A percentile compares a stretch with the other conserved stretches of the same genome.
phyloP scores from a whole-genome alignment of 1,140 invertebrate genomes.

The Drosophila mayri region DNA sequence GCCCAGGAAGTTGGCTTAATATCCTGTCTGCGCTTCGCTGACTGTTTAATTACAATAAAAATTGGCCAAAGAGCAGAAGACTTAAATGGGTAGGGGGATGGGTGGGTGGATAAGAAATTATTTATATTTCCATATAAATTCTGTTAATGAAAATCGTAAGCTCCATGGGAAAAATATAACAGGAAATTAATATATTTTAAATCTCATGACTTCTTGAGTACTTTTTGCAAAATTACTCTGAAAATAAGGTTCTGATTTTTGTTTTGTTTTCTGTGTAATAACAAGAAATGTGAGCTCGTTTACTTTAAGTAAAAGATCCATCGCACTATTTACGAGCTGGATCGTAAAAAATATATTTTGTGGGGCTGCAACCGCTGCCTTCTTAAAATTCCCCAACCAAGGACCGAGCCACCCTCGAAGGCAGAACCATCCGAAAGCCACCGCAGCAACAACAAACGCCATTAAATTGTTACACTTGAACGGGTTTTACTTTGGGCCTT shows the following conservation, averaged over 20 bases:
- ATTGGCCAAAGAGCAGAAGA: conserved; percentile 53
- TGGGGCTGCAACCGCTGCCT: conserved; percentile 46
- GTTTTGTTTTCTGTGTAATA: neutral
- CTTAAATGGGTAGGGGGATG: conserved; percentile 37
- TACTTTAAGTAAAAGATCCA: conserved; percentile 29
- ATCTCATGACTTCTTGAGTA: neutral
- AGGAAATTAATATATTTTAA: neutral
- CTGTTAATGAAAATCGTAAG: conserved; percentile 2
- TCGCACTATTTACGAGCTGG: conserved; percentile 47
- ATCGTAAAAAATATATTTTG: conserved; percentile 49
- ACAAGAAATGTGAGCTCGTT: neutral
- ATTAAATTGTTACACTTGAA: conserved; percentile 84
- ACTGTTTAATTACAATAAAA: conserved; percentile 78
- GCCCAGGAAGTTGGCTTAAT: conserved; percentile 75
- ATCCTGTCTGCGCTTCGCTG: conserved; percentile 75
- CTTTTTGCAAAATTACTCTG: neutral
- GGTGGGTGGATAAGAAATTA: neutral
- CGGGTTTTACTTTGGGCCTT: conserved; percentile 80
- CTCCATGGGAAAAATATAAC: neutral
- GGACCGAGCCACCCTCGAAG: conserved; percentile 1
- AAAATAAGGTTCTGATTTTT: too few relatives aligned
- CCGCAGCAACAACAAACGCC: conserved; percentile 68
- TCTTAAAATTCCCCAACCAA: conserved; percentile 22
- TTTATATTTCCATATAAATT: conserved; percentile 3
- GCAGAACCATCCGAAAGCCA: conserved; percentile 3